Conservation (phyloP, 2,113 vertebrate genomes). For the Coreoperca whiteheadi region DNA sequence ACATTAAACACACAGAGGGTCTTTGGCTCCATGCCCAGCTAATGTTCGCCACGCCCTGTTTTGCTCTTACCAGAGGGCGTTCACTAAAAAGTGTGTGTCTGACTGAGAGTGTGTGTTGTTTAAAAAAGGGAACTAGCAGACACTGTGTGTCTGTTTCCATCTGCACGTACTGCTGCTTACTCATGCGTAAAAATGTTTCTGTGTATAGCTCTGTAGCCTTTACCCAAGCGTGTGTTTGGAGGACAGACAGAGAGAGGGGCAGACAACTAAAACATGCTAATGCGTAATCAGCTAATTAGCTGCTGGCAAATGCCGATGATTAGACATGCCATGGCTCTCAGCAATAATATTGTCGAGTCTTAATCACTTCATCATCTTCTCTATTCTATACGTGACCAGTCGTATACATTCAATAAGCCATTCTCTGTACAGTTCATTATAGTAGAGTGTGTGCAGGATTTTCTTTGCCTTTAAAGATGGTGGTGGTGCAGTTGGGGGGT, state of each 20-base stretch:
- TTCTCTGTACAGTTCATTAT: not conserved
- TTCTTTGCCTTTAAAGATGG: slow-evolving; percentile 18
- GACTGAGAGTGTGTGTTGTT: slow-evolving; percentile 17
- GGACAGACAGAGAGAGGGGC: not conserved
- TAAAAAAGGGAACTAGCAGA: slow-evolving; percentile 30
- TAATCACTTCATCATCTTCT: slow-evolving; percentile 58
- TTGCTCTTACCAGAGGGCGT: slow-evolving; percentile 38
- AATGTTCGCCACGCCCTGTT: slow-evolving; percentile 59
- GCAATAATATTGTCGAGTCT: slow-evolving; percentile 55
- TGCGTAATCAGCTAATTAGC: slow-evolving; percentile 65
- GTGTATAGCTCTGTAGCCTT: slow-evolving; percentile 1
- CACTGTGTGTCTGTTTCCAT: slow-evolving; percentile 13
- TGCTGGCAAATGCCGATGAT: slow-evolving; percentile 51
- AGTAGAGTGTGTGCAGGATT: slow-evolving; percentile 15
- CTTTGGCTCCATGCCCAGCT: slow-evolving; percentile 55
- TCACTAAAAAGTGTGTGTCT: slow-evolving; percentile 12
- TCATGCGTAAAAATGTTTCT: slow-evolving; percentile 19
- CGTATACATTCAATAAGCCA: slow-evolving; percentile 16
- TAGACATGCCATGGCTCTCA: slow-evolving; percentile 44
- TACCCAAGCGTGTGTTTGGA: slow-evolving; percentile 1
- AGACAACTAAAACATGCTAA: slow-evolving; percentile 37
- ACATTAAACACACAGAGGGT: slow-evolving; percentile 13
- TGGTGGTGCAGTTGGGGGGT: not conserved
- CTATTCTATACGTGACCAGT: slow-evolving; percentile 38
- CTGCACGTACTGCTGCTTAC: slow-evolving; percentile 11